Percentiles rank a stretch among this genome's conserved stretches.
These are phyloP conservation scores for Lithodes maja DNA, from an alignment of 2,888 invertebrate genomes.

Conservation along the genomic window DNA sequence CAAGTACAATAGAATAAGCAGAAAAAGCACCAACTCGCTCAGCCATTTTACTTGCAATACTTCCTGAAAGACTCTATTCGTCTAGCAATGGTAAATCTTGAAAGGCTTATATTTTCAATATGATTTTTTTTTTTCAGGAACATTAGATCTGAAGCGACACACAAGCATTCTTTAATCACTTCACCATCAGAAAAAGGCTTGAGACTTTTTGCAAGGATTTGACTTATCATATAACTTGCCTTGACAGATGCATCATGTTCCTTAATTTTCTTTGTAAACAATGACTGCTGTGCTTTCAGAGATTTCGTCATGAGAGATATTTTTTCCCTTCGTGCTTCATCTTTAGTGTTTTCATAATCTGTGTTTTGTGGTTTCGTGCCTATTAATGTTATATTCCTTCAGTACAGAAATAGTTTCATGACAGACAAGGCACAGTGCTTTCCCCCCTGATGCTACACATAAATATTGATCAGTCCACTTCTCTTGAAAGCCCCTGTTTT, in stretches of 20 bases:
- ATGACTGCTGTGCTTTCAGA: conserved; percentile 26
- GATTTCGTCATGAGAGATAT: conserved; percentile 15
- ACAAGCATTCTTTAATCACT: conserved; percentile 19
- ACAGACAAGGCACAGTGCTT: conserved; percentile 38
- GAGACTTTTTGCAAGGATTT: conserved; percentile 20
- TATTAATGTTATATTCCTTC: conserved; percentile 25
- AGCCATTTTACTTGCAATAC: conserved; percentile 17
- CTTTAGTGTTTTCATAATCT: conserved; percentile 24
- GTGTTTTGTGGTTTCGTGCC: conserved; percentile 20
- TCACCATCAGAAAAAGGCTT: conserved; percentile 22
- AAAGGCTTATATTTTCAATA: conserved; percentile 24
- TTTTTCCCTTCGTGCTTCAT: conserved; percentile 24
- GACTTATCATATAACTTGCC: conserved; percentile 22
- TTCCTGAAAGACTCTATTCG: conserved; percentile 22
- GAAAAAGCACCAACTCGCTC: conserved; percentile 16
- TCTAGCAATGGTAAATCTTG: conserved; percentile 27
- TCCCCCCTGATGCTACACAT: conserved; percentile 31
- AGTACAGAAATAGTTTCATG: conserved; percentile 34
- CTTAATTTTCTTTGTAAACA: conserved; percentile 26
- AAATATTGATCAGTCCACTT: conserved; percentile 36
- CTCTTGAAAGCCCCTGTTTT: conserved; percentile 27
- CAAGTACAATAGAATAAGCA: conserved; percentile 30
- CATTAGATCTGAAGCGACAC: conserved; percentile 10
- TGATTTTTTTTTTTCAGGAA: conserved; percentile 19
- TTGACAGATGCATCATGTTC: conserved; percentile 26